A percentile compares a stretch with the other conserved stretches of the same genome.
Conservation (phyloP, 2,888 invertebrate species). For the Scrobipalpa atriplicella region DNA sequence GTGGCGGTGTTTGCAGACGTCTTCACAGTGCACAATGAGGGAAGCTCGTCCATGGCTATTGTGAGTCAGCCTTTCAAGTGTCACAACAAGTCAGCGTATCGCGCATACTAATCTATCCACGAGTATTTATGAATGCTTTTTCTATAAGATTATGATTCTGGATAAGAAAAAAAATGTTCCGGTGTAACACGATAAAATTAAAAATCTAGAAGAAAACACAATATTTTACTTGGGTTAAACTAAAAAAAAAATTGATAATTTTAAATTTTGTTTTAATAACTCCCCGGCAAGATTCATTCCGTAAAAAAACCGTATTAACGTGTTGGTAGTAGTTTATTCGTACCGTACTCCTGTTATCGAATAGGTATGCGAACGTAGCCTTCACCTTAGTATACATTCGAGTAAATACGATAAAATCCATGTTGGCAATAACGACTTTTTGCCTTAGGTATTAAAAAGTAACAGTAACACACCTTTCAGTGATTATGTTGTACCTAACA, state of each 20-base stretch:
- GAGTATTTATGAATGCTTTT: background rate
- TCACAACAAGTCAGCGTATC: constrained; percentile 3
- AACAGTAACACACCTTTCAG: too few species aligned
- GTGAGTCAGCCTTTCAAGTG: background rate
- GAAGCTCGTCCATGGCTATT: background rate
- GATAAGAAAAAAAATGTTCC: background rate
- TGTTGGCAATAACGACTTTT: background rate
- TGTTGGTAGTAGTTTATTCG: too few species aligned
- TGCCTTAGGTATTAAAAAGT: background rate
- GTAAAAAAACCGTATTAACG: too few species aligned
- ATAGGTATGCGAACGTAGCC: background rate
- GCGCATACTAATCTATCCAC: background rate
- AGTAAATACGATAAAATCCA: background rate
- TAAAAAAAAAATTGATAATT: too few species aligned
- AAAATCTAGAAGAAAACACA: too few species aligned
- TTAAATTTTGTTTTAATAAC: too few species aligned
- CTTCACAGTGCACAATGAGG: background rate
- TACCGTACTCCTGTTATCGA: too few species aligned
- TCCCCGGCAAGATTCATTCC: too few species aligned
- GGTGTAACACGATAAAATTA: too few species aligned
- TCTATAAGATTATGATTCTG: background rate
- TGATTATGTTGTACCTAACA: too few species aligned
- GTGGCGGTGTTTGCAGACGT: background rate
- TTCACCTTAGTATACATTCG: too few species aligned
- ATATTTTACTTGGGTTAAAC: too few species aligned